Evolutionary conservation across 2,113 vertebrate genomes (phyloP), one percentile per base, ranked within the genome.

Genomic region (Corvus moneduloides): DNA sequence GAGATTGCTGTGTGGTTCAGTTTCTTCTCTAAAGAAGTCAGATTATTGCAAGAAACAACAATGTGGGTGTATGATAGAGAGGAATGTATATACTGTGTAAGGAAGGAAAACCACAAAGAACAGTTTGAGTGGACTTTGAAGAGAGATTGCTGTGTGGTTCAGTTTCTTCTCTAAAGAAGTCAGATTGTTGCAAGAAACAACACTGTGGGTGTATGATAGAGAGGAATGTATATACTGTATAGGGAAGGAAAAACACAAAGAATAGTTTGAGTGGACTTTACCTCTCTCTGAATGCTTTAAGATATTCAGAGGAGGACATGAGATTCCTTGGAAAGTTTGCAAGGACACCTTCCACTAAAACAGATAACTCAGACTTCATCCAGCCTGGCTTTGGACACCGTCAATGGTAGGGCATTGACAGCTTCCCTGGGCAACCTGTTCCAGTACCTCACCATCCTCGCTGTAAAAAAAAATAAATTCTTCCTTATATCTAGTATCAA

Each of bases 371-470:
- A 76, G 22, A 68, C 6, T 39, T 32, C 2, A 1, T 72, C 19
- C 22, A 44, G 3, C 39, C 24, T 46, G 21, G 4, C 28, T 66
- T 74, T 49, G 21, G 74, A 49, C 4, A 14, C 4, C 58, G 67
- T 27, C 11, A 58, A 0, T 18, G 11, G 26, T 76, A 56, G 23
- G 7, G 1, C 35, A 43, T 32, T 5, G 0, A 10, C 13, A 27
- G 1, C 5, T 44, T 80, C 30, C 48, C 8, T 35, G 32, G 35
- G 10, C 20, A 72, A 7, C 15, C 9, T 58, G 9, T 80, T 58
- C 9, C 22, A 52, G 22, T 55, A 13, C 7, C 5, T 79, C 30
- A 46, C 16, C 32, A 46, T 1, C 3, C 4, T 71, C 7, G 19
- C 3, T 6, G 2, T 46, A 33, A 39, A 33, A 35, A 64, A 23